These are phyloP conservation scores for Rambutsinella grinnellia DNA, from an alignment of 2,888 invertebrate species.

Conservation along the genomic window DNA sequence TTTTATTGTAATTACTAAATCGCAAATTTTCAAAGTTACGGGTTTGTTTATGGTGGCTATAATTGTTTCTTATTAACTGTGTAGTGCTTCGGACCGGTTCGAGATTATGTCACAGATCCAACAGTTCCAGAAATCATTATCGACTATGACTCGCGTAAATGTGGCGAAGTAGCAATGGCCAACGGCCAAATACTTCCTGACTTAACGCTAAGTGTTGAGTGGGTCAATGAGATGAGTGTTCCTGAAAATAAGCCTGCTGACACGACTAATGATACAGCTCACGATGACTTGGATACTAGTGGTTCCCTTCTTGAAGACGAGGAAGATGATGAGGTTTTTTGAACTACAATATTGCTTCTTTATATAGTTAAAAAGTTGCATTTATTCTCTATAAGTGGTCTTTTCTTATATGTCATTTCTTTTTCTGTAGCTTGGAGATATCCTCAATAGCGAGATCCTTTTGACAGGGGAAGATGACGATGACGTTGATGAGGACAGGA, in stretches of 20 bases:
- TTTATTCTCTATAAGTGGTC: not conserved
- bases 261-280: conserved; percentile 32
- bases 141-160: conserved; percentile 81
- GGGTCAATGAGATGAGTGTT: conserved; percentile 67
- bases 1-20: conserved; percentile 79
- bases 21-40: conserved; percentile 64
- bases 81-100: conserved; percentile 89
- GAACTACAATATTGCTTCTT: conserved; percentile 3
- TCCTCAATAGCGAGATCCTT: conserved; percentile 78
- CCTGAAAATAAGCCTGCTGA: conserved; percentile 3
- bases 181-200: conserved; percentile 84
- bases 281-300: conserved; percentile 70
- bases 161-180: conserved; percentile 82
- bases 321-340: conserved; percentile 59
- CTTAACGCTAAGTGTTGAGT: conserved; percentile 71
- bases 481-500: conserved; percentile 85
- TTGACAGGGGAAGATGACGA: conserved; percentile 90
- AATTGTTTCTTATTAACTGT: conserved; percentile 37
- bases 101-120: conserved; percentile 83
- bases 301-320: conserved; percentile 70
- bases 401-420: conserved; percentile 30
- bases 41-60: too few species aligned
- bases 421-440: conserved; percentile 67
- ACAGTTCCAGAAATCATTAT: conserved; percentile 82
- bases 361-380: not conserved